Percentiles rank a stretch among this genome's conserved stretches.
Conservation (phyloP, 2,888 invertebrate species). For the Patella ulyssiponensis region DNA sequence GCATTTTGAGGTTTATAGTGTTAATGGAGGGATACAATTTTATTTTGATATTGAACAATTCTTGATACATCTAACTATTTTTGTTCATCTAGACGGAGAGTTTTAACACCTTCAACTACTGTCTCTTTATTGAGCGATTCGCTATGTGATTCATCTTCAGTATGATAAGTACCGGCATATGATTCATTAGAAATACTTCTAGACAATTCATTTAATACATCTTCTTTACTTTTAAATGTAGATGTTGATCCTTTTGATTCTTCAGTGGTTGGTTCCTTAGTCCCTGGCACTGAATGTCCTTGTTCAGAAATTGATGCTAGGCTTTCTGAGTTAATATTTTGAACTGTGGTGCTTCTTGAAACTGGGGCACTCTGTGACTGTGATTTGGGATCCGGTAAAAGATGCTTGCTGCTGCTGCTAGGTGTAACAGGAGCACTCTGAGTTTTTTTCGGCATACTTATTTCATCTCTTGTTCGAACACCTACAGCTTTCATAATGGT, state of each 20-base stretch:
- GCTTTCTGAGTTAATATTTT: neutral
- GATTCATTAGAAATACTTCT: slow-evolving; percentile 4
- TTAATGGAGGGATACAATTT: too few species aligned
- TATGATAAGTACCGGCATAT: neutral
- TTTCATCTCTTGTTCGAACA: slow-evolving; percentile 61
- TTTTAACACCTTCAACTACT: too few species aligned
- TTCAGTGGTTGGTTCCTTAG: neutral
- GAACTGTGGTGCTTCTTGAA: neutral
- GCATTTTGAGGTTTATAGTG: too few species aligned
- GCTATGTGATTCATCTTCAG: neutral
- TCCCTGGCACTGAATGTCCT: neutral
- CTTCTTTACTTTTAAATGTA: neutral
- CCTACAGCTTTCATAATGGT: slow-evolving; percentile 74
- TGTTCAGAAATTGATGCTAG: neutral
- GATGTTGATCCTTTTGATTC: neutral
- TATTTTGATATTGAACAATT: too few species aligned
- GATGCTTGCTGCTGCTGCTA: neutral
- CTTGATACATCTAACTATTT: too few species aligned
- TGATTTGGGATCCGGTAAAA: neutral
- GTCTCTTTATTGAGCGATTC: too few species aligned
- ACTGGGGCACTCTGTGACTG: neutral
- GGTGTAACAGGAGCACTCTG: slow-evolving; percentile 9
- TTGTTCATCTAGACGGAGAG: too few species aligned
- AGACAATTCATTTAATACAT: slow-evolving; percentile 2
- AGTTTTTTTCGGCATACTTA: slow-evolving; percentile 9